Conservation (phyloP, 2,888 invertebrate genomes). For the Synanthedon formicaeformis region DNA sequence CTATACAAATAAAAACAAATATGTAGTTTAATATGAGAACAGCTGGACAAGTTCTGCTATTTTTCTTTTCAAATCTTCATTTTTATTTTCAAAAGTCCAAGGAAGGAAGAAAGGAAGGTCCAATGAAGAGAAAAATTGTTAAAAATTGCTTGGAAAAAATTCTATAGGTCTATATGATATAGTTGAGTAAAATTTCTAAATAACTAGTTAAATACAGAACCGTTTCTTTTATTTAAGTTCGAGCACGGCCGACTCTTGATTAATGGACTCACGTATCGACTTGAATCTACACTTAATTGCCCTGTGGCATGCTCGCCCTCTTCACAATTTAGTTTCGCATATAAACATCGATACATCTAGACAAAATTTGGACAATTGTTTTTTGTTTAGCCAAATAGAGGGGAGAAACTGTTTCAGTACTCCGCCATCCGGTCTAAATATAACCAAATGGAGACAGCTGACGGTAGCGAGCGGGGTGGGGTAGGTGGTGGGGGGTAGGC, state of each 20-base stretch:
- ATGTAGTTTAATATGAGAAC: too few relatives aligned
- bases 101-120: too few relatives aligned
- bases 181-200: too few relatives aligned
- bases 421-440: slow-evolving; percentile 59
- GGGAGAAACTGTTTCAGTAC: slow-evolving; percentile 57
- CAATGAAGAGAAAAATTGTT: too few relatives aligned
- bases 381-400: slow-evolving; percentile 36
- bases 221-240: too few relatives aligned
- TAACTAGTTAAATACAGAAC: too few relatives aligned
- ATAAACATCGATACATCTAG: slow-evolving; percentile 21
- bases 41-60: too few relatives aligned
- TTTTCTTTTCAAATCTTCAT: too few relatives aligned
- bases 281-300: slow-evolving; percentile 5
- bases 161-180: too few relatives aligned
- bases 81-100: too few relatives aligned
- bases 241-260: background rate
- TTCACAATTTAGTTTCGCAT: background rate
- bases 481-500: slow-evolving; percentile 16
- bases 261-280: slow-evolving; percentile 4
- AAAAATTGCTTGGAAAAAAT: too few relatives aligned
- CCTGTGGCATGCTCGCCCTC: background rate
- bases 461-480: slow-evolving; percentile 12
- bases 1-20: too few relatives aligned
- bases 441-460: slow-evolving; percentile 52
- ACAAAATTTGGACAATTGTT: slow-evolving; percentile 26